Conservation (phyloP, 2,797 vertebrate genomes). For the Euphonia xanthogaster region DNA sequence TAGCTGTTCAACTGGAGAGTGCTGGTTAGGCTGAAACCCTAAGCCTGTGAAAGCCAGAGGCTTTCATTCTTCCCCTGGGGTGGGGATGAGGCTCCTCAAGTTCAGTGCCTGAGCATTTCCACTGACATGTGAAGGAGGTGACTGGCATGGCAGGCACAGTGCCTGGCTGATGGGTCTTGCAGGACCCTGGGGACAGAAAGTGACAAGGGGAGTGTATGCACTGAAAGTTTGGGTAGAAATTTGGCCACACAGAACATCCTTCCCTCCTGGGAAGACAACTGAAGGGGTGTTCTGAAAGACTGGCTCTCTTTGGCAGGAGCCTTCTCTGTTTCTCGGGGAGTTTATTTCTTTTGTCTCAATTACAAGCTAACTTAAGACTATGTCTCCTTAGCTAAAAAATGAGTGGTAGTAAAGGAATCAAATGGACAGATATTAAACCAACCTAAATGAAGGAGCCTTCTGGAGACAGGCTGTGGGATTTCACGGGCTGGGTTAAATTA, state of each 20-base stretch:
- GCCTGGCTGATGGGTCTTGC: accelerated
- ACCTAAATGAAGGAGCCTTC: not conserved
- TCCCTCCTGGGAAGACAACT: not conserved
- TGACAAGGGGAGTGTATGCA: not conserved
- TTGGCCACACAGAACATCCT: not conserved
- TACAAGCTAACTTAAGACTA: not conserved
- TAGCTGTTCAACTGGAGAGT: not conserved
- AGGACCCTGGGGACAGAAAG: not conserved
- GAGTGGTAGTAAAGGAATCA: not conserved
- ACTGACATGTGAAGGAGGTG: not conserved
- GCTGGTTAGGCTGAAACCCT: not conserved
- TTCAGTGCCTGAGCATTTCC: accelerated
- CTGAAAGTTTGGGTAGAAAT: not conserved
- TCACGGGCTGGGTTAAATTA: not conserved
- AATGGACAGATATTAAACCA: not conserved
- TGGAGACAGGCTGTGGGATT: not conserved
- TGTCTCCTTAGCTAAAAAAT: not conserved
- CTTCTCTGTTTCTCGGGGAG: not conserved
- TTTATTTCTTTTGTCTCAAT: not conserved
- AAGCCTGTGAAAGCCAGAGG: not conserved
- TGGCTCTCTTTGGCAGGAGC: not conserved
- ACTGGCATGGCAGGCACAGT: not conserved
- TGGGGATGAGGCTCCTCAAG: not conserved
- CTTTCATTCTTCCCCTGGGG: not conserved
- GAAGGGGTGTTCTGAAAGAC: not conserved